phyloP scores from a whole-genome alignment of 2,888 invertebrate genomes.

The Pseudococcus viburni region DNA sequence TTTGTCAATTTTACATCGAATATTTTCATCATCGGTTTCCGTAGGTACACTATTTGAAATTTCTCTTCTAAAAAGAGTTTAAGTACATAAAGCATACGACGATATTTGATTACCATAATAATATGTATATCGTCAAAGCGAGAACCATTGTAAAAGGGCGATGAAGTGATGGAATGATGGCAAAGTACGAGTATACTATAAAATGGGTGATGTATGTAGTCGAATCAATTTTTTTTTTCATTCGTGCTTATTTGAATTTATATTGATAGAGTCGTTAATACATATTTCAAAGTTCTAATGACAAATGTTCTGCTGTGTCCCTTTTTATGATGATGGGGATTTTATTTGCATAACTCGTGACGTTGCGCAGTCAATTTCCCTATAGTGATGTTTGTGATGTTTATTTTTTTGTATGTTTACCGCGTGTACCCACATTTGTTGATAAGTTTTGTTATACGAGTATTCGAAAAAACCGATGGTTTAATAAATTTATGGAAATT shows the following conservation, averaged over 20 bases:
- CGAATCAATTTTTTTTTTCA: background rate
- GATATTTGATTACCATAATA: constrained; percentile 1
- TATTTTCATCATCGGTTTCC: constrained; percentile 14
- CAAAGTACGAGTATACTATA: background rate
- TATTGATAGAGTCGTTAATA: constrained; percentile 1
- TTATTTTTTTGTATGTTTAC: background rate
- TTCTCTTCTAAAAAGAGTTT: background rate
- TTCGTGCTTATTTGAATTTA: constrained; percentile 7
- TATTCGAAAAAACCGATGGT: background rate
- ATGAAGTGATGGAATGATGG: constrained; percentile 14
- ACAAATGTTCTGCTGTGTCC: background rate
- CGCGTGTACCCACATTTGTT: background rate
- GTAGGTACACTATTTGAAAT: background rate
- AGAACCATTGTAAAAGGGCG: constrained; percentile 14
- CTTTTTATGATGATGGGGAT: background rate
- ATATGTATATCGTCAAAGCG: constrained; percentile 10
- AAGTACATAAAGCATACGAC: constrained; percentile 7
- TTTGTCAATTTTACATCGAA: constrained; percentile 7
- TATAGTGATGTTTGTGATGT: background rate
- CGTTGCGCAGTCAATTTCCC: background rate
- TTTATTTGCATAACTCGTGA: background rate
- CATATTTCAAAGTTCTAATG: background rate
- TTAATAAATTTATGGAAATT: background rate
- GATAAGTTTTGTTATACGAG: background rate
- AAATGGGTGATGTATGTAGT: background rate